Evolutionary conservation across 2,888 invertebrate species (phyloP).

Genomic region (Brachyopa scutellaris): DNA sequence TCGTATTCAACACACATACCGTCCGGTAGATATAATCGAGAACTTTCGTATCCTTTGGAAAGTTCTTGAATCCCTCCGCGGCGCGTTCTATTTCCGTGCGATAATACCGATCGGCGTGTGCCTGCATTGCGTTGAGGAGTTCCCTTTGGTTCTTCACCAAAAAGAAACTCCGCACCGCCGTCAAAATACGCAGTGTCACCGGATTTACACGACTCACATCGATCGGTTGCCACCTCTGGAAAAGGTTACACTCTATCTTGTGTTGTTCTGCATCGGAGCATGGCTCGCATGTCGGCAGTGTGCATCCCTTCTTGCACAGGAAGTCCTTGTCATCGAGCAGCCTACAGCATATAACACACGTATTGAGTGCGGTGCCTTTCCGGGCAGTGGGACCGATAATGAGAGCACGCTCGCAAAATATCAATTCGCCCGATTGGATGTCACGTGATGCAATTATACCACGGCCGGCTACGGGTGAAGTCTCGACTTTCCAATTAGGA

Average conservation of each 20-base stretch:
- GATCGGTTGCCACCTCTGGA: slow-evolving; percentile 84
- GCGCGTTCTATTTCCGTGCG: slow-evolving; percentile 76
- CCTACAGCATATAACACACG: slow-evolving; percentile 86
- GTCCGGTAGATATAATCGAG: slow-evolving; percentile 79
- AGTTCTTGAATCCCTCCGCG: slow-evolving; percentile 78
- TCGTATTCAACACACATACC: slow-evolving; percentile 81
- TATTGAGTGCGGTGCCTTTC: slow-evolving; percentile 82
- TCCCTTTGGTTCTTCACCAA: slow-evolving; percentile 77
- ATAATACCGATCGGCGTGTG: slow-evolving; percentile 78
- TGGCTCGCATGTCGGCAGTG: slow-evolving; percentile 86
- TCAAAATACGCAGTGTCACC: slow-evolving; percentile 77
- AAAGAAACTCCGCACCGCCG: slow-evolving; percentile 79
- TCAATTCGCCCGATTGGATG: slow-evolving; percentile 86
- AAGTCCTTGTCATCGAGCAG: slow-evolving; percentile 77
- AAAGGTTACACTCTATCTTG: slow-evolving; percentile 85
- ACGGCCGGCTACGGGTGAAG: slow-evolving; percentile 86
- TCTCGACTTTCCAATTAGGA: slow-evolving; percentile 84
- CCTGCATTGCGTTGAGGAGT: slow-evolving; percentile 79
- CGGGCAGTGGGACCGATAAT: slow-evolving; percentile 87
- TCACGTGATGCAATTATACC: slow-evolving; percentile 87
- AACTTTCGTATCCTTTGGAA: slow-evolving; percentile 78
- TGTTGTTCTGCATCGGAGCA: slow-evolving; percentile 85
- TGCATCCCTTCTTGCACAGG: slow-evolving; percentile 85
- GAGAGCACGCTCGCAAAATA: slow-evolving; percentile 88
- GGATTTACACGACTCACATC: slow-evolving; percentile 77